phyloP scores from a whole-genome alignment of 2,888 invertebrate genomes.

The Adelphocoris suturalis region DNA sequence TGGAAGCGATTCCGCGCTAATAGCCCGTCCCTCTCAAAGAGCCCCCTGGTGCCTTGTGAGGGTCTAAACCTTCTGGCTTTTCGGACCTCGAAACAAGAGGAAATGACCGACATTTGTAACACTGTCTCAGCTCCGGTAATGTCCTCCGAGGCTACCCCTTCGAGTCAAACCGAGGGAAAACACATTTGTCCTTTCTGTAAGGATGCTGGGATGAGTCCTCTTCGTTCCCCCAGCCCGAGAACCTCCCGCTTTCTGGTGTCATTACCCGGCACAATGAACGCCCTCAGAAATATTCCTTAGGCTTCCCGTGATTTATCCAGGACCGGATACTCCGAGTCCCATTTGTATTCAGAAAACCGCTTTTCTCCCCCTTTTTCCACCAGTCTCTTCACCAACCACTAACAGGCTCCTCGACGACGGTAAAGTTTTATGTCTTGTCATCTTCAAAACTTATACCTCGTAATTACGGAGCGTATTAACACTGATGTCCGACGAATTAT shows the following conservation, averaged over 20 bases:
- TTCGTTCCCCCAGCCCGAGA: neutral
- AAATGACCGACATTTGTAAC: conserved; percentile 73
- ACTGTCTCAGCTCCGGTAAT: conserved; percentile 72
- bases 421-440: conserved; percentile 43
- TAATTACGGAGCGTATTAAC: conserved; percentile 17
- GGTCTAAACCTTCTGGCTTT: conserved; percentile 54
- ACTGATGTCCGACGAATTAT: neutral
- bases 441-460: conserved; percentile 46
- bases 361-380: neutral
- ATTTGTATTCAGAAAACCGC: conserved; percentile 68
- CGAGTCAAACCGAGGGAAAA: conserved; percentile 50
- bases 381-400: conserved; percentile 13
- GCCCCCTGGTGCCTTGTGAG: conserved; percentile 19
- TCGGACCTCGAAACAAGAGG: conserved; percentile 25
- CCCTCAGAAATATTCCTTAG: conserved; percentile 68
- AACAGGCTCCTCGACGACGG: conserved; percentile 58
- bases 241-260: conserved; percentile 49
- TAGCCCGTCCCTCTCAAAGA: conserved; percentile 60
- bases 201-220: neutral
- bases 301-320: conserved; percentile 65
- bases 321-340: conserved; percentile 58
- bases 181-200: conserved; percentile 67
- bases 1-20: conserved; percentile 70
- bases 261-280: conserved; percentile 69
- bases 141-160: conserved; percentile 35